Evolutionary conservation across 2,113 vertebrate species (phyloP).

Genomic region (Scolopax mira): DNA sequence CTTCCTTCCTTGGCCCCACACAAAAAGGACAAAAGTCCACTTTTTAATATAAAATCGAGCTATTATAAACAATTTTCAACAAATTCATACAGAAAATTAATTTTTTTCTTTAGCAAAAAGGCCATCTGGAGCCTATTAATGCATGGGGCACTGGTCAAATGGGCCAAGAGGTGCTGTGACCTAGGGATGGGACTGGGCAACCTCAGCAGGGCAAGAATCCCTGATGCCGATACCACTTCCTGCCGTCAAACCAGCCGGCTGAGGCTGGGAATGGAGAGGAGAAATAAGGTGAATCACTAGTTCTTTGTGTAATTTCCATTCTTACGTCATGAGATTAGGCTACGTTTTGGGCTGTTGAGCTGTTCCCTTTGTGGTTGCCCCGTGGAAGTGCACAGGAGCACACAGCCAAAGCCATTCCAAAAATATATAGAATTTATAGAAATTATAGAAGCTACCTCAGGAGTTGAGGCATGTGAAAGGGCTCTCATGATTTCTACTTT

Average conservation of each 20-base stretch:
- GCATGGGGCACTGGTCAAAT: neutral
- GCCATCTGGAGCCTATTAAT: neutral
- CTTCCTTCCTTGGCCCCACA: neutral
- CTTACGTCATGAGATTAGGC: neutral
- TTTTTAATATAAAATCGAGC: neutral
- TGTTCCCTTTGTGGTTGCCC: neutral
- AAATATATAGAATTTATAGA: neutral
- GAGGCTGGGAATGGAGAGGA: neutral
- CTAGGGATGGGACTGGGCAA: neutral
- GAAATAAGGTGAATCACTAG: neutral
- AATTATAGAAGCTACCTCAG: neutral
- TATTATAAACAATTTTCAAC: neutral
- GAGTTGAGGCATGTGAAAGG: neutral
- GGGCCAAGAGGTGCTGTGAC: neutral
- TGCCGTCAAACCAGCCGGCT: neutral
- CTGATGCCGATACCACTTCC: neutral
- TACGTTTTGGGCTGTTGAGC: neutral
- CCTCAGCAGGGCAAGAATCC: rapidly evolving
- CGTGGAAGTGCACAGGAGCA: neutral
- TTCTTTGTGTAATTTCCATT: neutral
- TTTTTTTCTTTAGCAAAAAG: neutral
- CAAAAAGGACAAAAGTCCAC: neutral
- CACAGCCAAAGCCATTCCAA: neutral
- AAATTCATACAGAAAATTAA: neutral
- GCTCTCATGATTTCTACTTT: neutral